Conservation (phyloP, 2,888 invertebrate genomes). For the Sarcophaga carnaria region DNA sequence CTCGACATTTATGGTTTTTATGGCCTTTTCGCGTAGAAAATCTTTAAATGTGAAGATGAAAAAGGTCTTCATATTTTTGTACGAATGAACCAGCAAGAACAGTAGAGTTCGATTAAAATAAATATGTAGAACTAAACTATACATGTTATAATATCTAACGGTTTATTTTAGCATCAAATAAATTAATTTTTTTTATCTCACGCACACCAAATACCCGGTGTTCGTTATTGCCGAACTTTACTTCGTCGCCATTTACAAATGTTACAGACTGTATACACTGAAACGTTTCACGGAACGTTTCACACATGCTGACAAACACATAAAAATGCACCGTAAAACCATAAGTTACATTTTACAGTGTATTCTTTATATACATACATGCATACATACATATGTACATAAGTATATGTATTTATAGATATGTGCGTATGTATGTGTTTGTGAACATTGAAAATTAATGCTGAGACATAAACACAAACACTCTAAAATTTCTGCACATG, state of each 20-base stretch:
- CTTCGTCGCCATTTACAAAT: not conserved
- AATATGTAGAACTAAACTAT: not conserved
- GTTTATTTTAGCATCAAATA: too few species aligned
- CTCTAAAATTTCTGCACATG: slow-evolving; percentile 59
- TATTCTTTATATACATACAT: not conserved
- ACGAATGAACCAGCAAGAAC: not conserved
- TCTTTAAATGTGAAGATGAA: slow-evolving; percentile 28
- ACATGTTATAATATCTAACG: not conserved
- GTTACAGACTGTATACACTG: slow-evolving; percentile 1
- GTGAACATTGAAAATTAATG: slow-evolving; percentile 55
- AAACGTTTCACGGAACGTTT: slow-evolving; percentile 1
- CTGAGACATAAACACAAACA: slow-evolving; percentile 63
- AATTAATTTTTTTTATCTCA: too few species aligned
- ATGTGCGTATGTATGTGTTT: not conserved
- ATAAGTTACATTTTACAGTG: slow-evolving; percentile 30
- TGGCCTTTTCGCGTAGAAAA: slow-evolving; percentile 47
- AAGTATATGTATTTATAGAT: not conserved
- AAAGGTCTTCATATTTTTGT: slow-evolving; percentile 31
- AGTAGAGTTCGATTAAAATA: not conserved
- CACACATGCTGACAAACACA: not conserved
- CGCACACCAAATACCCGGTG: too few species aligned
- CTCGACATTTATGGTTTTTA: slow-evolving; percentile 60
- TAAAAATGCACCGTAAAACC: not conserved
- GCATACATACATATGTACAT: not conserved
- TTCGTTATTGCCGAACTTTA: not conserved